Conservation (phyloP, 2,888 invertebrate species). For the Chymomyza amoena region DNA sequence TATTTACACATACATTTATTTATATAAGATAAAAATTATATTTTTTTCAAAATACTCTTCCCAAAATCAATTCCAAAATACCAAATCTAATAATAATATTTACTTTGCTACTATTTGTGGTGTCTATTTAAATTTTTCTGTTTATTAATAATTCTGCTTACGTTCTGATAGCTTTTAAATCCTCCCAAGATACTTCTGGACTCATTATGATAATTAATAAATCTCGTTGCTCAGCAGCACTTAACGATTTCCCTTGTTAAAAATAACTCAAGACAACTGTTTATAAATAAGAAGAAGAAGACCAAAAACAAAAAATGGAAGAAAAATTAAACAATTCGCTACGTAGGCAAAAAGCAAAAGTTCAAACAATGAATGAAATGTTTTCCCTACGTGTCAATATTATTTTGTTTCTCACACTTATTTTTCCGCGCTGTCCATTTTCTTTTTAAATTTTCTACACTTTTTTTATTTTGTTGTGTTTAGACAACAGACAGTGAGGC, state of each 20-base stretch:
- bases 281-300: slow-evolving; percentile 7
- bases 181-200: too few relatives aligned
- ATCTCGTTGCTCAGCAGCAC: background rate
- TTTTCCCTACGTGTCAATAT: slow-evolving; percentile 64
- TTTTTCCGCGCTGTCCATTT: background rate
- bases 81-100: too few relatives aligned
- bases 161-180: background rate
- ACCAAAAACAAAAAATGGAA: slow-evolving; percentile 1
- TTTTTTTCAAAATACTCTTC: too few relatives aligned
- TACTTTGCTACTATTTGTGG: too few relatives aligned
- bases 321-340: slow-evolving; percentile 25
- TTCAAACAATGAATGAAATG: slow-evolving; percentile 67
- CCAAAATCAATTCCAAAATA: too few relatives aligned
- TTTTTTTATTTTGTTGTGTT: background rate
- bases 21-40: too few relatives aligned
- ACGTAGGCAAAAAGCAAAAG: slow-evolving; percentile 24
- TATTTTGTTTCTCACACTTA: slow-evolving; percentile 19
- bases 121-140: background rate
- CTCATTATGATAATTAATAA: background rate
- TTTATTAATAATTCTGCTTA: background rate
- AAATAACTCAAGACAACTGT: background rate
- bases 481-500: slow-evolving; percentile 20
- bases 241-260: background rate
- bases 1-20: too few relatives aligned
- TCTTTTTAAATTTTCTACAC: background rate